Evolutionary conservation across 2,888 invertebrate genomes (phyloP).

Genomic region (Apotomis capreana): DNA sequence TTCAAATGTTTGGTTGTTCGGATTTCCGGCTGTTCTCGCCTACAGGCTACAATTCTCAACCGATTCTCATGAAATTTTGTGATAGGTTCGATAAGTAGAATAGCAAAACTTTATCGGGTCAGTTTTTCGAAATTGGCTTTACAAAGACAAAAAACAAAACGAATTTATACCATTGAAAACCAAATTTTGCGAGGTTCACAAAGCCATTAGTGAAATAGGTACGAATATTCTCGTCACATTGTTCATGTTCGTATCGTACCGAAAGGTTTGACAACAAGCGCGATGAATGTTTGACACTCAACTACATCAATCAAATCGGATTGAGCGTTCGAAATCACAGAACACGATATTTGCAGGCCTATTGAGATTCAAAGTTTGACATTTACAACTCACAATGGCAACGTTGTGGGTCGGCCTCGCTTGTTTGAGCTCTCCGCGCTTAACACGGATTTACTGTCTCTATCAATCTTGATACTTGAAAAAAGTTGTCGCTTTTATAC

Average conservation of each 20-base stretch:
- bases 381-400: constrained; percentile 39
- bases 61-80: no score
- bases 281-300: constrained; percentile 28
- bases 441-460: constrained; percentile 33
- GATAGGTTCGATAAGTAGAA: no score
- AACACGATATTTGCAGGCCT: constrained; percentile 35
- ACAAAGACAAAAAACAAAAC: no score
- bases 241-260: neutral
- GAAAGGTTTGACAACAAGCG: constrained; percentile 20
- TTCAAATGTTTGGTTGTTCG: no score
- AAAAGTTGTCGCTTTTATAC: constrained; percentile 28
- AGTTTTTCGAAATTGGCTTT: no score
- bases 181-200: no score
- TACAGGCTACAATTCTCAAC: no score
- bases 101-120: no score
- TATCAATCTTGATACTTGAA: constrained; percentile 38
- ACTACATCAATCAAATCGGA: constrained; percentile 36
- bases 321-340: constrained; percentile 27
- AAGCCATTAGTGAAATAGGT: neutral
- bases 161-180: no score
- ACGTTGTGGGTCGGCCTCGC: constrained; percentile 27
- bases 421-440: constrained; percentile 22
- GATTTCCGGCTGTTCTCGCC: no score
- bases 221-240: neutral
- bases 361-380: constrained; percentile 41